Conservation (phyloP, 2,113 vertebrate species). For the Plestiodon gilberti region DNA sequence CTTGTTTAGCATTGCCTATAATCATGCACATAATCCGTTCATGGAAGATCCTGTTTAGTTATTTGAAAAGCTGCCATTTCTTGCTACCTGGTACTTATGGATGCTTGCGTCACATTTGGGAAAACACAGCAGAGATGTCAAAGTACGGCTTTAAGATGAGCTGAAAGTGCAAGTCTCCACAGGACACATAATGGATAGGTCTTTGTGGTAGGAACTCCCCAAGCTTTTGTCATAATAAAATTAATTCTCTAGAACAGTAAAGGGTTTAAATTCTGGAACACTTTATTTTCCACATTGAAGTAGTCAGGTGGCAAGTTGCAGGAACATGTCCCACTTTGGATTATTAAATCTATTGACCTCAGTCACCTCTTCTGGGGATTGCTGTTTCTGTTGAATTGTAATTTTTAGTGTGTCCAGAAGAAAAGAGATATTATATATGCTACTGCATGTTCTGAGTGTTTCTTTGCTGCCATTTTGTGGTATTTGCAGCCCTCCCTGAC, state of each 20-base stretch:
- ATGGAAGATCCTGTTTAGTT: neutral
- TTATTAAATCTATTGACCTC: slow-evolving; percentile 71
- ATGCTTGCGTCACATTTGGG: slow-evolving; percentile 37
- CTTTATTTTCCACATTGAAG: slow-evolving; percentile 49
- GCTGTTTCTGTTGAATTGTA: slow-evolving; percentile 61
- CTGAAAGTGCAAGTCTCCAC: neutral
- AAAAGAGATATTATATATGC: slow-evolving; percentile 76
- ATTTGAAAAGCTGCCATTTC: slow-evolving; percentile 13
- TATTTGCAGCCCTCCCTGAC: slow-evolving; percentile 84
- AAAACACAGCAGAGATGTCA: slow-evolving; percentile 38
- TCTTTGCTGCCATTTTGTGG: slow-evolving; percentile 80
- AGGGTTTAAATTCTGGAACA: slow-evolving; percentile 27
- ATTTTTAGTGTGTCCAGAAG: slow-evolving; percentile 67
- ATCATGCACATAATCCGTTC: neutral
- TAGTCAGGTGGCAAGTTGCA: slow-evolving; percentile 45
- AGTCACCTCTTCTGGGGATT: slow-evolving; percentile 52
- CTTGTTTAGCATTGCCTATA: neutral
- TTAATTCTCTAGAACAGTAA: slow-evolving; percentile 31
- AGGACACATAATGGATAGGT: slow-evolving; percentile 12
- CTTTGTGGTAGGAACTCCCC: neutral
- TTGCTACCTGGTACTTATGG: slow-evolving; percentile 35
- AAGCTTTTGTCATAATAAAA: slow-evolving; percentile 51
- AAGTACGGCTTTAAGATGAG: slow-evolving; percentile 8
- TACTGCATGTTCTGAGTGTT: slow-evolving; percentile 63
- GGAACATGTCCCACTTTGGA: slow-evolving; percentile 28